Conservation (phyloP, 2,113 vertebrate genomes). For the Proteles cristata region DNA sequence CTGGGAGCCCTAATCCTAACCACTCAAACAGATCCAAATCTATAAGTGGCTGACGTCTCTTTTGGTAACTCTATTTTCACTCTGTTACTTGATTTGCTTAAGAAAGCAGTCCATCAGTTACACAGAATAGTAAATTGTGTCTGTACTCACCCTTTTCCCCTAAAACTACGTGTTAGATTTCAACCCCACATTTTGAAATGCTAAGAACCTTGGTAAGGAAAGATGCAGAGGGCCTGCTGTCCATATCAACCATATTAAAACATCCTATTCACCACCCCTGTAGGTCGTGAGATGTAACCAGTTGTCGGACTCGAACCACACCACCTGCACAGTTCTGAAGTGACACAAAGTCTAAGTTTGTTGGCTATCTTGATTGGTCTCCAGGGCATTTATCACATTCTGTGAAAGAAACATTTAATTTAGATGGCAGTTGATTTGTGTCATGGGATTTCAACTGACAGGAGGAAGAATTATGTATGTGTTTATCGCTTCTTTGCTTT, state of each 20-base stretch:
- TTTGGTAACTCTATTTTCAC: not conserved
- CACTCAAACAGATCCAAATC: not conserved
- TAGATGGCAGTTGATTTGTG: conserved; percentile 62
- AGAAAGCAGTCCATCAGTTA: not conserved
- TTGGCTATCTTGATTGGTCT: conserved; percentile 57
- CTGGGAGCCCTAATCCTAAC: not conserved
- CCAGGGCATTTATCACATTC: conserved; percentile 32
- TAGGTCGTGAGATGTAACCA: not conserved
- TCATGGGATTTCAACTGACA: conserved; percentile 36
- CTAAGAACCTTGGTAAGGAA: not conserved
- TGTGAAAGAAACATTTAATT: conserved; percentile 62
- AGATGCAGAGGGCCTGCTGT: not conserved
- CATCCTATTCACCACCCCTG: not conserved
- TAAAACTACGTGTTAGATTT: not conserved
- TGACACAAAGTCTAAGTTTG: conserved; percentile 19
- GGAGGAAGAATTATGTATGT: conserved; percentile 63
- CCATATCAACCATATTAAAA: too few species aligned
- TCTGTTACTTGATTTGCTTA: not conserved
- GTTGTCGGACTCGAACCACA: not conserved
- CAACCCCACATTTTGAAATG: not conserved
- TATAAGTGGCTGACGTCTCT: not conserved
- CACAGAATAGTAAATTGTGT: not conserved
- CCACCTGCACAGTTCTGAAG: not conserved
- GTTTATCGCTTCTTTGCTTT: conserved; percentile 62
- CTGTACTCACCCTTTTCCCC: not conserved